A percentile compares a stretch with the other conserved stretches of the same genome.
These are phyloP conservation scores for Apogon talboti DNA, from an alignment of 2,797 vertebrate genomes.

Conservation along the genomic window DNA sequence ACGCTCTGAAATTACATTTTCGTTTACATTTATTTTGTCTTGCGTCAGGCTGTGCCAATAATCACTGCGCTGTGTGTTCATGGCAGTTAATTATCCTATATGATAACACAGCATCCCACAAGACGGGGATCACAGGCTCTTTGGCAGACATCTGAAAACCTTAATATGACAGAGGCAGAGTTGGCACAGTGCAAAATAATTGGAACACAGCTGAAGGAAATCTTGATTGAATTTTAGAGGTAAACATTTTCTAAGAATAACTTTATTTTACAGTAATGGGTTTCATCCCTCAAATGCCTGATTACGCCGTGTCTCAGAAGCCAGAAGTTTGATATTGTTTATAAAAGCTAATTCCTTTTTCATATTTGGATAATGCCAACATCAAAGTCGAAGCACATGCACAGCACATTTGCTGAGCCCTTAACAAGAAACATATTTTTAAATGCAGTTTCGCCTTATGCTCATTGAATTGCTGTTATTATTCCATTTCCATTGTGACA, in stretches of 20 bases:
- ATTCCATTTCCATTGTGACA: conserved; percentile 57
- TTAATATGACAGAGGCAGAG: conserved; percentile 49
- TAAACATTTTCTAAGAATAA: conserved; percentile 80
- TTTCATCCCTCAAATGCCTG: conserved; percentile 70
- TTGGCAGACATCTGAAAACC: conserved; percentile 53
- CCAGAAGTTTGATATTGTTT: conserved; percentile 76
- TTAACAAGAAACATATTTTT: conserved; percentile 68
- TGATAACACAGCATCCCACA: conserved; percentile 57
- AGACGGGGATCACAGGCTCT: conserved; percentile 25
- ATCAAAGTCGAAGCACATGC: conserved; percentile 67
- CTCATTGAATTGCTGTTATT: conserved; percentile 51
- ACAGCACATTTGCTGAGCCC: conserved; percentile 52
- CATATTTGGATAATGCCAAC: conserved; percentile 65
- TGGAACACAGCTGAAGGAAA: conserved; percentile 59
- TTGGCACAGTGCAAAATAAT: conserved; percentile 54
- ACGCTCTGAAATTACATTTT: conserved; percentile 37
- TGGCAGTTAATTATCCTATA: conserved; percentile 53
- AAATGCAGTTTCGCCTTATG: conserved; percentile 29
- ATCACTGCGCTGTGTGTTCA: conserved; percentile 20
- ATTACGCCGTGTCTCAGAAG: conserved; percentile 63
- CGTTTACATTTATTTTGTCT: conserved; percentile 45
- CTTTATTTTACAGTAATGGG: conserved; percentile 74
- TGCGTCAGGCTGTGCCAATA: conserved; percentile 36
- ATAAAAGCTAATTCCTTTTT: conserved; percentile 62
- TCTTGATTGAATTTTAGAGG: conserved; percentile 68